Evolutionary conservation across 2,888 invertebrate species (phyloP), one percentile per base, ranked within the genome.

Genomic region (Allygus modestus): DNA sequence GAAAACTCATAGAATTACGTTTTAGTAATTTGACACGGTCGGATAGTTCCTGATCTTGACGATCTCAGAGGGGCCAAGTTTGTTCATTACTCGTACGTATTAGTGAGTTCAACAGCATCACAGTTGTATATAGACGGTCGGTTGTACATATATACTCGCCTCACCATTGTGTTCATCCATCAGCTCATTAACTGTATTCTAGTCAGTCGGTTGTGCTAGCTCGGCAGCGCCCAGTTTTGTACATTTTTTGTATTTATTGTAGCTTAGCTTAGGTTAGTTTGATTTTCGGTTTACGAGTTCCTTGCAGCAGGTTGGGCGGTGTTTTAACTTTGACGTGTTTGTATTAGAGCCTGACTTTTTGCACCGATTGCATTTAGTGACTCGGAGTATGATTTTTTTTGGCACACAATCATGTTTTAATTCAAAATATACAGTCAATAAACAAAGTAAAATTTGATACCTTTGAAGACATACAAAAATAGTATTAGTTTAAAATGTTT

Each of bases 231-330:
- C 46, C 28, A 17, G 28, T 51, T 46, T 28, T 77, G 77, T 77
- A 77, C 4, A 46, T 77, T 0, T 46, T 77, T 77, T 77, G 77
- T 77, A 77, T 77, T 77, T 77, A 77, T 77, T 77, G 26, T 77
- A 77, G 46, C 17, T 41, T 77, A 23, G 28, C 17, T 28, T 77
- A 71, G 71, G 37, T 37, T 77, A 46, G 51, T 37, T 26, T 37
- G 4, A 33, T 20, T 7, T 41, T 77, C 77, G 77, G 77, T 77
- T 77, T 5, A 46, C 77, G 23, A 77, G 77, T 77, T 77, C 77
- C 77, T 77, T 28, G 51, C 77, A 26, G 15, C 5, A 41, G n/a
- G 77, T 46, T 15, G 51, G 73, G 43, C 43, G 17, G 69, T 69
- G 17, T 69, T 31, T 69, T 2, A 23, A 23, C 1, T 54, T 54